Evolutionary conservation across 2,888 invertebrate genomes (phyloP), one percentile per base, ranked within the genome.

Genomic region (Lasioglossum pauxillum): DNA sequence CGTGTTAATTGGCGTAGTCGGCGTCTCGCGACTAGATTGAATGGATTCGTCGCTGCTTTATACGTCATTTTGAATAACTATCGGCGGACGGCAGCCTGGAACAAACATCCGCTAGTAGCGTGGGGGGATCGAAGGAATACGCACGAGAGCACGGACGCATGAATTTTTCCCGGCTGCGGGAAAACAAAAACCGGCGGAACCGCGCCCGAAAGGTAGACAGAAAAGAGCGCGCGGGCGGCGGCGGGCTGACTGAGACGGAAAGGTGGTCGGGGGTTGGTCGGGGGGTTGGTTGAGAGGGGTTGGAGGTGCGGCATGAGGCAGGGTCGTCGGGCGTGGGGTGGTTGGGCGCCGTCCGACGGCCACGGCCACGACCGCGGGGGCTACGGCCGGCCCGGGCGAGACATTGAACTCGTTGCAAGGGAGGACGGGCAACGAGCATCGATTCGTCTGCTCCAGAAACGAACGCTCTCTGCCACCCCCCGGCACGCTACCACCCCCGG

Each of bases 391-490:
- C 93, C 94, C 94, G 94, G 94, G 94, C 94, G 94, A 94, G 94
- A 94, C 94, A 94, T 94, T 94, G 94, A 94, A 94, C 94, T 94
- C 94, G 92, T 91, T 93, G 93, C 92, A 92, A 92, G 87, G 92
- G 93, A 88, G 92, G 90, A 89, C 88, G 92, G 91, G 92, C 91
- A 92, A 89, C 91, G 92, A 90, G 91, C 93, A 93, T 94, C 93
- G 94, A 94, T 94, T 94, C 93, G 94, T 93, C 94, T 94, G 94
- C 93, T 94, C 93, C 91, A 94, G 93, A 94, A 93, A 93, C 92
- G 93, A 92, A 89, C 90, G 82, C 84, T 57, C 83, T 44, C 79
- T 49, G 31, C 53, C n/a, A 53, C n/a, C 53, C 23, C 8, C 23
- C 23, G 46, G 16, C 16, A 46, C 46, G 16, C 46, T 16, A 16